Percentiles rank a stretch among this genome's conserved stretches.
phyloP scores from a whole-genome alignment of 2,113 vertebrate genomes.

The Andinoacara biseriatus region DNA sequence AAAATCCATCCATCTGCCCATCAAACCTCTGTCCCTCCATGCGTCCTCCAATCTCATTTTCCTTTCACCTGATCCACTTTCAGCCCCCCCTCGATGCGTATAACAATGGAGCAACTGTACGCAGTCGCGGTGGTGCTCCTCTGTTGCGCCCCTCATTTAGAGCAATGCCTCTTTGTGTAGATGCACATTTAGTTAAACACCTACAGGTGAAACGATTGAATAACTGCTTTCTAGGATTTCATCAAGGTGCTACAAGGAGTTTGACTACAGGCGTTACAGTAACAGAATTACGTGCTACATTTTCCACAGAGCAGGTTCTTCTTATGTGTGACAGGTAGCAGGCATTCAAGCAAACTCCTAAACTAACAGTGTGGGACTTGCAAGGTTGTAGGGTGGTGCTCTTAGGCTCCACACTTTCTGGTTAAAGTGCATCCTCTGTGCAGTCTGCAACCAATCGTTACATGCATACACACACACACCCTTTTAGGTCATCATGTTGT shows the following conservation, averaged over 20 bases:
- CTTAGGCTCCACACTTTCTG: background rate
- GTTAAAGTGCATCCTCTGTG: background rate
- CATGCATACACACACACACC: background rate
- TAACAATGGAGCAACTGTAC: constrained; percentile 6
- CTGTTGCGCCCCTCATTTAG: constrained; percentile 1
- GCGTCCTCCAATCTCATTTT: constrained; percentile 43
- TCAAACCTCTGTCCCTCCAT: constrained; percentile 12
- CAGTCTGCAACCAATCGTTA: constrained; percentile 4
- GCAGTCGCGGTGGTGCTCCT: background rate
- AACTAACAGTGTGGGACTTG: background rate
- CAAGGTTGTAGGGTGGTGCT: constrained; percentile 7
- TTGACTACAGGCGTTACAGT: constrained; percentile 16
- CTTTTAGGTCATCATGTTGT: background rate
- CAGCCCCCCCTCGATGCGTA: constrained; percentile 23
- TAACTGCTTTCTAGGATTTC: constrained; percentile 18
- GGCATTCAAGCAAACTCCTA: background rate
- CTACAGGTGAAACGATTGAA: constrained; percentile 6
- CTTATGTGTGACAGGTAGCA: background rate
- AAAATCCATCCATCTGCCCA: constrained; percentile 53
- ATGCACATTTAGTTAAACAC: constrained; percentile 20
- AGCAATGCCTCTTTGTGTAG: constrained; percentile 19
- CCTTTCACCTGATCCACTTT: constrained; percentile 61
- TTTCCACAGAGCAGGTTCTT: constrained; percentile 9
- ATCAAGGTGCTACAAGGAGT: background rate
- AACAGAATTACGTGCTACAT: constrained; percentile 42